Conservation (phyloP, 2,113 vertebrate genomes). For the Gavialis gangeticus region DNA sequence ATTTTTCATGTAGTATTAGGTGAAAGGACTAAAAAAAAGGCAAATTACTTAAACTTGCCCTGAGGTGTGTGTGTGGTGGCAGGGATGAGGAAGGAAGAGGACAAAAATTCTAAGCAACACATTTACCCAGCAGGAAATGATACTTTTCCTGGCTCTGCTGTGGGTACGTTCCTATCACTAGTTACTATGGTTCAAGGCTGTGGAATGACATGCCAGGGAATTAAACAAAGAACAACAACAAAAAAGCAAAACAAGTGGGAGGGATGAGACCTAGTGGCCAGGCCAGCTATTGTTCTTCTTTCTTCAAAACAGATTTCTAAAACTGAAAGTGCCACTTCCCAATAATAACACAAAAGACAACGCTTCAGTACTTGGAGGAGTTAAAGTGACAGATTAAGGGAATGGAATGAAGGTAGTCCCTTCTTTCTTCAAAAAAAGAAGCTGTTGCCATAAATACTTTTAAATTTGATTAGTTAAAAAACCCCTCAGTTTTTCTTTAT, state of each 20-base stretch:
- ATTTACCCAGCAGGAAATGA: not conserved
- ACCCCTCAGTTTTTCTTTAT: not conserved
- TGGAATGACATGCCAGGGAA: constrained; percentile 62
- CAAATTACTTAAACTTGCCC: not conserved
- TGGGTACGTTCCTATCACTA: constrained; percentile 12
- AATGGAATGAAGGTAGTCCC: constrained; percentile 49
- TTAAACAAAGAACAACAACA: constrained; percentile 69
- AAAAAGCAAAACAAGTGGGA: constrained; percentile 74
- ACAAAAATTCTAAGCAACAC: not conserved
- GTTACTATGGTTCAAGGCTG: constrained; percentile 69
- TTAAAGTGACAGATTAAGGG: constrained; percentile 56
- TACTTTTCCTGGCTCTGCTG: not conserved
- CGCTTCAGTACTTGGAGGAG: constrained; percentile 33
- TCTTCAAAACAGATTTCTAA: constrained; percentile 66
- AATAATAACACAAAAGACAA: constrained; percentile 64
- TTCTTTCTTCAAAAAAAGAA: constrained; percentile 40
- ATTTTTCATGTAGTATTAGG: not conserved
- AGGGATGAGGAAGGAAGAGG: not conserved
- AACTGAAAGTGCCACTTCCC: constrained; percentile 70
- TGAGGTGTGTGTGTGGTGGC: accelerated
- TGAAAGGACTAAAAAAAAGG: not conserved
- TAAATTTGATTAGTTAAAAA: not conserved
- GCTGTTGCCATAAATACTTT: constrained; percentile 61
- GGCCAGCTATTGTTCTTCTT: constrained; percentile 59
- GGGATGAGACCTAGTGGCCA: constrained; percentile 58